Percentiles rank a stretch among this genome's conserved stretches.
Evolutionary conservation across 1,140 invertebrate species (phyloP).

Genomic region (Ceratosolen fusciceps): DNA sequence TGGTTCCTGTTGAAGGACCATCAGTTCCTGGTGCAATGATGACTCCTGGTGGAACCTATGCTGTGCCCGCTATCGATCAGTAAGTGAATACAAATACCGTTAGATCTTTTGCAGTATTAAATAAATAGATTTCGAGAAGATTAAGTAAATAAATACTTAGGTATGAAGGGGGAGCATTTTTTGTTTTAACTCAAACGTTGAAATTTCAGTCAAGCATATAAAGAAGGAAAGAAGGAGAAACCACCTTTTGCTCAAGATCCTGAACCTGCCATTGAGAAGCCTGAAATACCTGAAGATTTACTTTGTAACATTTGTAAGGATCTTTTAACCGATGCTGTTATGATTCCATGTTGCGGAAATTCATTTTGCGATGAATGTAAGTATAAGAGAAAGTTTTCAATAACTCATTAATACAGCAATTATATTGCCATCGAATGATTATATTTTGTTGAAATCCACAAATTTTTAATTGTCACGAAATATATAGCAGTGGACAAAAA

Average conservation of each 20-base stretch:
- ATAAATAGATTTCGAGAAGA: not conserved
- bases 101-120: not conserved
- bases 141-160: not conserved
- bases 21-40: conserved; percentile 92
- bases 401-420: too few relatives aligned
- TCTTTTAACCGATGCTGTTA: conserved; percentile 94
- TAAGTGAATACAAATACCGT: conserved; percentile 73
- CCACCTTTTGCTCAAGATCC: conserved; percentile 76
- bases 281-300: conserved; percentile 90
- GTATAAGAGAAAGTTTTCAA: conserved; percentile 59
- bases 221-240: conserved; percentile 80
- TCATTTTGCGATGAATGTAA: conserved; percentile 99
- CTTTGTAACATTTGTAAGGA: conserved; percentile 93
- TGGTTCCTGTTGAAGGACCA: conserved; percentile 92
- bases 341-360: conserved; percentile 97
- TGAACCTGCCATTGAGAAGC: conserved; percentile 74
- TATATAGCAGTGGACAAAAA: too few relatives aligned
- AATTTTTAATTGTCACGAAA: too few relatives aligned
- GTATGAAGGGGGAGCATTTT: not conserved
- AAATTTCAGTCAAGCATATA: conserved; percentile 81
- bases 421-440: too few relatives aligned
- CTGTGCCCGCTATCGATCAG: conserved; percentile 92
- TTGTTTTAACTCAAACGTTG: conserved; percentile 26
- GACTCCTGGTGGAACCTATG: conserved; percentile 92
- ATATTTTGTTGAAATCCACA: too few relatives aligned